Evolutionary conservation across 2,113 vertebrate species (phyloP).

Genomic region (Pica pica): DNA sequence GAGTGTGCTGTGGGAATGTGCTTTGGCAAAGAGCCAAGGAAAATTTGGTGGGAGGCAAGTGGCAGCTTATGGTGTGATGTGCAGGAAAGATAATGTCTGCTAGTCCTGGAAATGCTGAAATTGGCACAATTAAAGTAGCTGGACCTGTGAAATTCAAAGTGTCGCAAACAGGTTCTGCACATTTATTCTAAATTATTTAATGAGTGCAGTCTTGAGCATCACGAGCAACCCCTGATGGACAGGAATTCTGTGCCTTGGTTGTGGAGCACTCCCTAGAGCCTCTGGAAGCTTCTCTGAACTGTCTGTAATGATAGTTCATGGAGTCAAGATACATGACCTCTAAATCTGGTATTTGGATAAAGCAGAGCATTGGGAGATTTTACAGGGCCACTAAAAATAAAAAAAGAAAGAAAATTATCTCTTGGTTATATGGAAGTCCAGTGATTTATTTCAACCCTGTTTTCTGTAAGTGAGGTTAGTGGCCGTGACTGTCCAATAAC

Average conservation of each 20-base stretch:
- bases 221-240: neutral
- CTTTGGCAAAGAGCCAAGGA: neutral
- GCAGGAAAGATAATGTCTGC: neutral
- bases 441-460: neutral
- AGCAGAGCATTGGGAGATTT: neutral
- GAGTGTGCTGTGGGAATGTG: conserved; percentile 19
- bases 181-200: neutral
- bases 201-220: neutral
- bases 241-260: neutral
- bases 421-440: neutral
- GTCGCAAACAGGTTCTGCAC: neutral
- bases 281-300: neutral
- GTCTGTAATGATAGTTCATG: neutral
- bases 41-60: neutral
- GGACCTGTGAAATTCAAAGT: neutral
- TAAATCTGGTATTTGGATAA: neutral
- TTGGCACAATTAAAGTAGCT: neutral
- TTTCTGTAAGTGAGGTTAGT: conserved; percentile 80
- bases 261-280: neutral
- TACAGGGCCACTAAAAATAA: neutral
- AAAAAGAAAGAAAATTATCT: neutral
- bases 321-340: neutral
- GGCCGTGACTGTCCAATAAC: conserved; percentile 80
- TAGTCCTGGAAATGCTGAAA: conserved; percentile 48
- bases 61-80: neutral